Conservation (phyloP, 2,113 vertebrate species). For the Planiliza haematocheilus region DNA sequence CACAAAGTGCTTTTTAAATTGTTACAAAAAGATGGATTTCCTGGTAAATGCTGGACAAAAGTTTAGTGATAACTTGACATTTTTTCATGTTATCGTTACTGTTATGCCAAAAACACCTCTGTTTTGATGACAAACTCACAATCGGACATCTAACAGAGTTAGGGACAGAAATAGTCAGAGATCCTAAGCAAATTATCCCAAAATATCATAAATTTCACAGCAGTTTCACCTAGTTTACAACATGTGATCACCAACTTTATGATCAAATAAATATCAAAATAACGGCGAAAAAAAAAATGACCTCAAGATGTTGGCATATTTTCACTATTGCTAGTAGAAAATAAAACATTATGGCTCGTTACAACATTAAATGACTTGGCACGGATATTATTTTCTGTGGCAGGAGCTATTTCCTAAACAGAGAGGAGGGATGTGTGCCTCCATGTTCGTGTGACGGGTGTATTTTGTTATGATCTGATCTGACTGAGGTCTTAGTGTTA, state of each 20-base stretch:
- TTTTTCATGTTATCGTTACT: background rate
- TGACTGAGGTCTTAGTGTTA: constrained; percentile 43
- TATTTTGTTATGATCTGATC: constrained; percentile 46
- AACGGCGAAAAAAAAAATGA: background rate
- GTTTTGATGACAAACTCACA: background rate
- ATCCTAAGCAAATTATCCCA: too few species aligned
- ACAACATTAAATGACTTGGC: constrained; percentile 5
- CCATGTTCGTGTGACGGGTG: constrained; percentile 3
- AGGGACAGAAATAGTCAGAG: background rate
- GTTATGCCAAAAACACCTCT: background rate
- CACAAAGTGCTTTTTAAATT: too few species aligned
- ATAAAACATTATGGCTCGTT: constrained; percentile 22
- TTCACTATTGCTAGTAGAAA: constrained; percentile 24
- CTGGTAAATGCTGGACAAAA: too few species aligned
- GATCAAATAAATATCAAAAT: background rate
- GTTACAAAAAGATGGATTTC: too few species aligned
- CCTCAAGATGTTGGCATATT: background rate
- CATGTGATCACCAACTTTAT: background rate
- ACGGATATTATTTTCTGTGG: constrained; percentile 9
- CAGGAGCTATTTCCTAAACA: constrained; percentile 18
- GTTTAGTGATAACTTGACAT: background rate
- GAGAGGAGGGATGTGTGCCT: constrained; percentile 14
- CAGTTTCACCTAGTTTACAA: background rate
- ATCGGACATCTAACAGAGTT: background rate
- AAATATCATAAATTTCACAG: too few species aligned